A percentile compares a stretch with the other conserved stretches of the same genome.
Conservation (phyloP, 2,888 invertebrate genomes). For the Cosmia trapezina region DNA sequence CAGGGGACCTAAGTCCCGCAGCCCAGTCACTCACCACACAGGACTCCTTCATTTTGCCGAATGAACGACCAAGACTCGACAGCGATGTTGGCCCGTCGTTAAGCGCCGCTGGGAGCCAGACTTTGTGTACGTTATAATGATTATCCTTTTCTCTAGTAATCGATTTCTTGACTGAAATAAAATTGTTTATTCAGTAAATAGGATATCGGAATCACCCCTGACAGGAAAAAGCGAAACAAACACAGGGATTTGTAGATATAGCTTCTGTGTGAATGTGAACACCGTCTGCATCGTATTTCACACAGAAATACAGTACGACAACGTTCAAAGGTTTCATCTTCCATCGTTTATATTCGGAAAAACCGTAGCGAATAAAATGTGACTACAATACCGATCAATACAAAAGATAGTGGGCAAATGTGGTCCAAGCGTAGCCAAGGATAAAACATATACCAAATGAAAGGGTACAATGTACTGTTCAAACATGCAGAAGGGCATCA, state of each 20-base stretch:
- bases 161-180: background rate
- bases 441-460: too few species aligned
- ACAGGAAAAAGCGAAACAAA: background rate
- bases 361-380: too few species aligned
- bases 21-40: constrained; percentile 78
- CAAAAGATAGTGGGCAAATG: too few species aligned
- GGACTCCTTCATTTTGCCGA: constrained; percentile 75
- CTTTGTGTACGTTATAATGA: constrained; percentile 75
- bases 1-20: constrained; percentile 77
- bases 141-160: background rate
- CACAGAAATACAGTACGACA: background rate
- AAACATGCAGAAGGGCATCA: too few species aligned
- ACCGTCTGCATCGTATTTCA: background rate
- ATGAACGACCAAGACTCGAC: constrained; percentile 81
- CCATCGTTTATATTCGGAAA: too few species aligned
- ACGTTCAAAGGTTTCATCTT: too few species aligned
- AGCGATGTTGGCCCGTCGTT: constrained; percentile 88
- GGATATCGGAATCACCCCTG: background rate
- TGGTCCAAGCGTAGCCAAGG: too few species aligned
- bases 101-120: constrained; percentile 88
- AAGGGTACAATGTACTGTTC: too few species aligned
- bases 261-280: background rate
- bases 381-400: too few species aligned
- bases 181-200: background rate
- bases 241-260: background rate